Evolutionary conservation across 1,140 invertebrate genomes (phyloP).

Genomic region (Panonychus citri): DNA sequence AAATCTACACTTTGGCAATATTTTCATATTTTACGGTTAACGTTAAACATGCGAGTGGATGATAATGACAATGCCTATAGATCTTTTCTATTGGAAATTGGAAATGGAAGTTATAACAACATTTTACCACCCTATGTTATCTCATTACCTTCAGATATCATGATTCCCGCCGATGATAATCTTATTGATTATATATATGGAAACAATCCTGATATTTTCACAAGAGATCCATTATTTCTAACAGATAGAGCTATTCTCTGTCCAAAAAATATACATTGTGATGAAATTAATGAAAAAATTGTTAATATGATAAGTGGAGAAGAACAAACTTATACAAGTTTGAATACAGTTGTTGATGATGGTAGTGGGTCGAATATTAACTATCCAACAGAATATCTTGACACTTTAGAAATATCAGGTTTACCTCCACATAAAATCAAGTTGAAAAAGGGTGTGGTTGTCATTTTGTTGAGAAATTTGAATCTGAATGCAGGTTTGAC

Average conservation of each 20-base stretch:
- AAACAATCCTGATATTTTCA: neutral
- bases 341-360: neutral
- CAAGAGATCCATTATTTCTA: neutral
- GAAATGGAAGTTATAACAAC: neutral
- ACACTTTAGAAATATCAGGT: slow-evolving; percentile 19
- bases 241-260: neutral
- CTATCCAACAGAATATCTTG: neutral
- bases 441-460: slow-evolving; percentile 20
- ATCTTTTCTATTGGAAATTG: neutral
- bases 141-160: neutral
- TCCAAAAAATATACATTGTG: neutral
- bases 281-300: neutral
- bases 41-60: neutral
- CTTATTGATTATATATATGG: neutral
- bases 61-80: neutral
- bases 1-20: slow-evolving; percentile 13
- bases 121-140: too few relatives aligned
- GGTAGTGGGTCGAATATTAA: too few relatives aligned
- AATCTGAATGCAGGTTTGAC: slow-evolving; percentile 13
- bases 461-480: slow-evolving; percentile 24
- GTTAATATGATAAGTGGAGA: neutral
- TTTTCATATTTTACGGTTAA: slow-evolving; percentile 4
- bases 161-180: neutral
- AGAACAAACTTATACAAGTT: neutral
- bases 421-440: slow-evolving; percentile 21